Conservation (phyloP, 2,113 vertebrate species). For the Taxidea taxus region DNA sequence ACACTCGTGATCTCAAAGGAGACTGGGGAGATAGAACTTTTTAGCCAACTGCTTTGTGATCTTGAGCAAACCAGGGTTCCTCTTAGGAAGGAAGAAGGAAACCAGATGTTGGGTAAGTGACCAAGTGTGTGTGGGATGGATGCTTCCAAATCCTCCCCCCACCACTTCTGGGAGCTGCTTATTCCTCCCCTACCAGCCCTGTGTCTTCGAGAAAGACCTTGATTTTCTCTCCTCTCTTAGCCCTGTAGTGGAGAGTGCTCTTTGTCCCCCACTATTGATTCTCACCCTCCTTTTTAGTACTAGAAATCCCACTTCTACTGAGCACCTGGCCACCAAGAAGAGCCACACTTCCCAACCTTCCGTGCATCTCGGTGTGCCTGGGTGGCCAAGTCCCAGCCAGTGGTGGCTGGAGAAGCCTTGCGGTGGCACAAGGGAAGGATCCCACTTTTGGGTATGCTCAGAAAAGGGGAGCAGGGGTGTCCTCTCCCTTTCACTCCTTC, state of each 20-base stretch:
- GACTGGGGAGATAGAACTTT: neutral
- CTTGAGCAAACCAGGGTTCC: neutral
- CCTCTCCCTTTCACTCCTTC: neutral
- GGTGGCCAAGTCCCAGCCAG: neutral
- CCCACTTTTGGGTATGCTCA: neutral
- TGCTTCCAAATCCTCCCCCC: neutral
- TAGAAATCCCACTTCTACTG: neutral
- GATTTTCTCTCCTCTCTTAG: neutral
- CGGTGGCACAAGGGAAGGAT: neutral
- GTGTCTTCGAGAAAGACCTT: accelerated
- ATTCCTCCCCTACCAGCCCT: too few relatives aligned
- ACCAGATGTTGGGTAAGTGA: accelerated
- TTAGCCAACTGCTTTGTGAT: neutral
- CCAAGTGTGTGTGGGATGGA: neutral
- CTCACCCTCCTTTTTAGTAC: neutral
- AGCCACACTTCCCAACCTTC: neutral
- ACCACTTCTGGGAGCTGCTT: neutral
- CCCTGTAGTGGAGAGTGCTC: neutral
- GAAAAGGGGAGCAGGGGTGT: neutral
- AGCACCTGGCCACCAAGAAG: neutral
- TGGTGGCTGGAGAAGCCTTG: too few relatives aligned
- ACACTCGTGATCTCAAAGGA: neutral
- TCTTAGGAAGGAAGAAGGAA: neutral
- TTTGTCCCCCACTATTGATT: neutral
- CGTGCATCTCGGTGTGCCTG: neutral